Evolutionary conservation across 2,113 vertebrate species (phyloP).

Genomic region (Indicator indicator): DNA sequence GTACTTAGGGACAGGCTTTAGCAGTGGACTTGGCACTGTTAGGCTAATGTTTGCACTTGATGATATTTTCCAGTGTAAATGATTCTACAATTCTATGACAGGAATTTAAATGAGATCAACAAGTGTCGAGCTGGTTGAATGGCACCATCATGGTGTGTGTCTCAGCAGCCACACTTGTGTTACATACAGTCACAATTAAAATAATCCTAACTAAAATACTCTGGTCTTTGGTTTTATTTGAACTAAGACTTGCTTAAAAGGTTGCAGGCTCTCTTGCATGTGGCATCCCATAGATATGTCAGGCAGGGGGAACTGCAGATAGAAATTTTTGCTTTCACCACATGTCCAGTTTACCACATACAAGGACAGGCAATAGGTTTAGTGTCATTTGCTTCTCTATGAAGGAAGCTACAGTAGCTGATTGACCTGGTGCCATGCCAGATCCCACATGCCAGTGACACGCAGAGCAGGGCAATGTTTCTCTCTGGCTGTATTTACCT

Average conservation of each 20-base stretch:
- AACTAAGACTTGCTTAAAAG: background rate
- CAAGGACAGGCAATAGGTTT: background rate
- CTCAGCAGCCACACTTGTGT: background rate
- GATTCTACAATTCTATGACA: background rate
- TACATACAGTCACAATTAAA: background rate
- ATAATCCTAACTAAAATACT: background rate
- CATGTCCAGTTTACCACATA: fast-evolving
- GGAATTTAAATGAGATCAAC: background rate
- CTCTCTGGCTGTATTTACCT: background rate
- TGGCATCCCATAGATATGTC: background rate
- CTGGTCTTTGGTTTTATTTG: background rate
- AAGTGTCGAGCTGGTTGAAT: background rate
- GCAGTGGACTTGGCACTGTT: background rate
- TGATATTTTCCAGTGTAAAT: background rate
- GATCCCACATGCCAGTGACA: background rate
- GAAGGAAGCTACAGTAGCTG: background rate
- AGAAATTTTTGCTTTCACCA: background rate
- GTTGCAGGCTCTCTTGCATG: background rate
- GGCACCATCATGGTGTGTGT: background rate
- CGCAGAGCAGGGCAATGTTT: background rate
- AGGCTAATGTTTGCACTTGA: background rate
- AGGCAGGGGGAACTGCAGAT: background rate
- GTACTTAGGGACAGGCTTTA: background rate
- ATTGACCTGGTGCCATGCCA: background rate
- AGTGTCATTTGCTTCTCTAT: background rate